These are phyloP conservation scores for Acholoe squamosa DNA, from an alignment of 2,888 invertebrate species.

Conservation along the genomic window DNA sequence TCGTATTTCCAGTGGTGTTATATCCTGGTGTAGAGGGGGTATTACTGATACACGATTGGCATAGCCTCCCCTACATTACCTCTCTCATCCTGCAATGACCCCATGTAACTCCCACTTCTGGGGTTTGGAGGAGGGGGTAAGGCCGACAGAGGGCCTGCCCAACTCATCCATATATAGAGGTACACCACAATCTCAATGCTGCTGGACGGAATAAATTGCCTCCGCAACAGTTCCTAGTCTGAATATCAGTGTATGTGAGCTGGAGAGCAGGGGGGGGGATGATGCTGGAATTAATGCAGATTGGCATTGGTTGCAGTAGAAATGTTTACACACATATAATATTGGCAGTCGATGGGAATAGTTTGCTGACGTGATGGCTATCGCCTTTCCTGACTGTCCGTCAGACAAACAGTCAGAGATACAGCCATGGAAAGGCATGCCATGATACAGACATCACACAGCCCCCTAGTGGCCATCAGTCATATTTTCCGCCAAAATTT, in stretches of 20 bases:
- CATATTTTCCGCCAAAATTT: constrained; percentile 32
- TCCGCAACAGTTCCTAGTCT: not conserved
- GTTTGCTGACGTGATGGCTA: not conserved
- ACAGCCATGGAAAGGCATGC: not conserved
- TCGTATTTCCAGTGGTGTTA: not conserved
- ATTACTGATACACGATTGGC: not conserved
- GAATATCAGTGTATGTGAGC: not conserved
- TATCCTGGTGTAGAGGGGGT: not conserved
- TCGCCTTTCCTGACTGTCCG: not conserved
- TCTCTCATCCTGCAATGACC: not conserved
- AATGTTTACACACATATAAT: constrained; percentile 1
- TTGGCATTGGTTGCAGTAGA: not conserved
- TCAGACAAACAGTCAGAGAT: not conserved
- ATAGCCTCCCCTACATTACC: not conserved
- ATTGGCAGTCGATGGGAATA: not conserved
- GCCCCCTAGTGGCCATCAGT: constrained; percentile 11
- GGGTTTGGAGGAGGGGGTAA: not conserved
- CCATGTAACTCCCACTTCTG: not conserved
- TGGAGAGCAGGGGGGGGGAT: not conserved
- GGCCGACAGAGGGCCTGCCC: not conserved
- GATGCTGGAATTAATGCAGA: constrained; percentile 7
- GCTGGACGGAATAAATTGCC: constrained; percentile 24
- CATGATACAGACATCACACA: not conserved
- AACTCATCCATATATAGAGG: constrained; percentile 45
- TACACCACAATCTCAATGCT: not conserved